phyloP scores from a whole-genome alignment of 1,140 invertebrate genomes.

The Drosophila bipectinata region DNA sequence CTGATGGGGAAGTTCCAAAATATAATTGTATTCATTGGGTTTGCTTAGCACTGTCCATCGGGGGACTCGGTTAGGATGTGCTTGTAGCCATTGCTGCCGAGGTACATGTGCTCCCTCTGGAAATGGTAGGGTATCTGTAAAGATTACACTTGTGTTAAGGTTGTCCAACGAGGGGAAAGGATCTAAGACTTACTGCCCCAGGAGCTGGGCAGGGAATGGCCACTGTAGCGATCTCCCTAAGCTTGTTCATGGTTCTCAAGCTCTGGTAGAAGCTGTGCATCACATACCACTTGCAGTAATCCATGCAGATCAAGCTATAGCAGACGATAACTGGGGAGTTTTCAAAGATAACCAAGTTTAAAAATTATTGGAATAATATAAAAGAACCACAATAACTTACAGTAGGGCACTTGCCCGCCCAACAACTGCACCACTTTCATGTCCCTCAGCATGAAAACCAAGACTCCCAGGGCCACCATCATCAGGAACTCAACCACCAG shows the following conservation, averaged over 20 bases:
- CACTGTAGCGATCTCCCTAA: constrained; percentile 80
- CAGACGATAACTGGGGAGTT: constrained; percentile 63
- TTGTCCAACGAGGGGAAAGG: no score
- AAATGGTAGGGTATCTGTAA: constrained; percentile 78
- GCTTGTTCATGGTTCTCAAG: constrained; percentile 75
- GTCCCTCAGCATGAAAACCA: constrained; percentile 68
- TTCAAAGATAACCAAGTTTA: not conserved
- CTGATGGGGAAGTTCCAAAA: constrained; percentile 25
- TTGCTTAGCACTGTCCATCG: constrained; percentile 68
- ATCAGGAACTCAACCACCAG: constrained; percentile 72
- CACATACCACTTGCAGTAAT: constrained; percentile 76
- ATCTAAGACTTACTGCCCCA: constrained; percentile 60
- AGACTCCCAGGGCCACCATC: constrained; percentile 51
- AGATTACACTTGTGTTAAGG: not conserved
- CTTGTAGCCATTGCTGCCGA: constrained; percentile 83
- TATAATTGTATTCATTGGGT: not conserved
- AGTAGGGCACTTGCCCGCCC: constrained; percentile 66
- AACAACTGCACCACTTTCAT: constrained; percentile 63
- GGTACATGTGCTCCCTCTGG: constrained; percentile 79
- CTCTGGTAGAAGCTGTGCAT: constrained; percentile 81
- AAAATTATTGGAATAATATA: not conserved
- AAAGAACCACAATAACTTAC: constrained; percentile 48
- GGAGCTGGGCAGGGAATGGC: constrained; percentile 81
- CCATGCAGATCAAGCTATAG: constrained; percentile 64
- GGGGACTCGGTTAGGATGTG: constrained; percentile 80